phyloP scores from a whole-genome alignment of 2,888 invertebrate genomes.

The Heliconius ismenius region DNA sequence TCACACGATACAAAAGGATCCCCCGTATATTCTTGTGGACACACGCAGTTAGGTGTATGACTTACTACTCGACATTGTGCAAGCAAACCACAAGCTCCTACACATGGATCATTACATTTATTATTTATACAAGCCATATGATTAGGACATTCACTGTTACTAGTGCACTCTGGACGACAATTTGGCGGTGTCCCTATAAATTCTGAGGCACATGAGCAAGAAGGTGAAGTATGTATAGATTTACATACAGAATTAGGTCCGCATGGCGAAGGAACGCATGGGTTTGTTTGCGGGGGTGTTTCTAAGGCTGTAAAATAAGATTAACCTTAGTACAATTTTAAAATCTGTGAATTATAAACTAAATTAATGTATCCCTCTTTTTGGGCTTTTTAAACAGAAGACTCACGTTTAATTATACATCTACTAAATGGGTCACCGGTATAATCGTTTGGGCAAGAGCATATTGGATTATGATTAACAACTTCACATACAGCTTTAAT shows the following conservation, averaged over 20 bases:
- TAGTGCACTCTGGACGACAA: slow-evolving; percentile 88
- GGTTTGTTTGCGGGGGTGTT: slow-evolving; percentile 73
- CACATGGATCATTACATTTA: slow-evolving; percentile 88
- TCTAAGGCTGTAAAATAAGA: slow-evolving; percentile 61
- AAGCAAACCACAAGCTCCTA: slow-evolving; percentile 85
- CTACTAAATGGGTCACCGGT: slow-evolving; percentile 89
- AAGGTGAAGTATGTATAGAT: slow-evolving; percentile 82
- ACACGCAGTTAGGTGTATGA: slow-evolving; percentile 87
- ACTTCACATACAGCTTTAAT: slow-evolving; percentile 86
- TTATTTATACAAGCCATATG: slow-evolving; percentile 86
- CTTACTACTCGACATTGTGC: slow-evolving; percentile 88
- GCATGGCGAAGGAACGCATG: slow-evolving; percentile 86
- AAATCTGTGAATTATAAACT: neutral
- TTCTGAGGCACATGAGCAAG: slow-evolving; percentile 86
- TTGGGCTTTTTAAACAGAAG: neutral
- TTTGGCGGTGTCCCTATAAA: slow-evolving; percentile 86
- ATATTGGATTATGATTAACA: slow-evolving; percentile 90
- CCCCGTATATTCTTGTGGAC: slow-evolving; percentile 85
- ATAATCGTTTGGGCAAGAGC: slow-evolving; percentile 85
- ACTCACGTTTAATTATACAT: slow-evolving; percentile 85
- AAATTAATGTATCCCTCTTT: neutral
- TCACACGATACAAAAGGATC: slow-evolving; percentile 86
- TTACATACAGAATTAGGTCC: slow-evolving; percentile 85
- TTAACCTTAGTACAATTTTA: neutral
- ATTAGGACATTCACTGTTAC: slow-evolving; percentile 86